Conservation (phyloP, 2,797 vertebrate genomes). For the Merluccius polli region DNA sequence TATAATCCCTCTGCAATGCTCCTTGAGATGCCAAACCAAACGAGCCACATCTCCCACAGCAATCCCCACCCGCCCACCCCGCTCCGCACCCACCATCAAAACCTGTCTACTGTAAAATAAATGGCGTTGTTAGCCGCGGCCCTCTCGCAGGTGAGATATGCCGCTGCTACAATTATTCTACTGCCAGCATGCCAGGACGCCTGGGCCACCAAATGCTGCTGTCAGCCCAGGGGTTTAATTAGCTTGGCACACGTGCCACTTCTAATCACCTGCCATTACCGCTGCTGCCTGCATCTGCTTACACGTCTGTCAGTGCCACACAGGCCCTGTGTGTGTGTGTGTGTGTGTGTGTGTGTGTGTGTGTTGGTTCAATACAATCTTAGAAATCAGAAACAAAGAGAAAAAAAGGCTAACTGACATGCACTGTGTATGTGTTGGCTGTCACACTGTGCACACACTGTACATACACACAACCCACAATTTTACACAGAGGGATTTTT, state of each 20-base stretch:
- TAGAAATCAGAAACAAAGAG: conserved; percentile 39
- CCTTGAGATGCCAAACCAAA: conserved; percentile 11
- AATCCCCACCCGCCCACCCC: conserved; percentile 38
- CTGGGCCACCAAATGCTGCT: conserved; percentile 89
- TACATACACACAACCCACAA: no score
- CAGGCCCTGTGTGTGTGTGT: conserved; percentile 38
- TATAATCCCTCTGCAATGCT: no score
- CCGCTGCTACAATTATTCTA: conserved; percentile 81
- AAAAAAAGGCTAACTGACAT: neutral
- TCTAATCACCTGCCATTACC: conserved; percentile 99
- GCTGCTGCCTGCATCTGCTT: conserved; percentile 90
- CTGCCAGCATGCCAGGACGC: conserved; percentile 83
- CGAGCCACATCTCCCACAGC: conserved; percentile 19
- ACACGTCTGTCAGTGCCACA: conserved; percentile 85
- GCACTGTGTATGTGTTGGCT: neutral
- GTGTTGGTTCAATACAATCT: conserved; percentile 15
- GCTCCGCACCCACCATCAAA: conserved; percentile 55
- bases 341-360: conserved; percentile 22
- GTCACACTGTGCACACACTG: no score
- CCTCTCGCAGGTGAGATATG: conserved; percentile 73
- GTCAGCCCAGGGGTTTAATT: conserved; percentile 94
- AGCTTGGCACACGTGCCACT: conserved; percentile 89
- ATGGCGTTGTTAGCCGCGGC: conserved; percentile 70
- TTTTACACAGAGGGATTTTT: no score
- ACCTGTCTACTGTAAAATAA: conserved; percentile 71